phyloP scores from a whole-genome alignment of 2,797 vertebrate genomes.

The Chrosomus eos region DNA sequence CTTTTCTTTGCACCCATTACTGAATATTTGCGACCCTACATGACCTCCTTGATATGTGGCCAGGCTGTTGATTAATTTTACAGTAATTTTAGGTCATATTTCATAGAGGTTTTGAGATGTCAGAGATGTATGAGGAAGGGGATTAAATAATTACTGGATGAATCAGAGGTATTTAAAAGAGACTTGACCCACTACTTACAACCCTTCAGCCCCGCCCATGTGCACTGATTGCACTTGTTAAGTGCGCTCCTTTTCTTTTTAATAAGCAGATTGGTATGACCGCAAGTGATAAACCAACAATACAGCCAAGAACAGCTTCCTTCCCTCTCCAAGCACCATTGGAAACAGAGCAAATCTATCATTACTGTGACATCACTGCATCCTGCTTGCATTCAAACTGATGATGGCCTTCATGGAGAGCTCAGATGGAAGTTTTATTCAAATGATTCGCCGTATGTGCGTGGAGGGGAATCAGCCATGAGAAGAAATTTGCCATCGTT shows the following conservation, averaged over 20 bases:
- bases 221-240: conserved; percentile 30
- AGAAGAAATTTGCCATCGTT: conserved; percentile 25
- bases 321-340: conserved; percentile 22
- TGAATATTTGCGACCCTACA: not conserved
- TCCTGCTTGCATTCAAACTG: conserved; percentile 41
- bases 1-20: not conserved
- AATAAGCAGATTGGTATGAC: conserved; percentile 10
- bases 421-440: conserved; percentile 46
- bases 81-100: conserved; percentile 1
- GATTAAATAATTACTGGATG: conserved; percentile 18
- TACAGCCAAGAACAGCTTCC: conserved; percentile 3
- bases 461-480: not conserved
- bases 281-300: not conserved
- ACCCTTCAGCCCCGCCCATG: conserved; percentile 20
- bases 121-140: conserved; percentile 9
- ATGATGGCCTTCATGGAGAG: conserved; percentile 46
- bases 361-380: conserved; percentile 30
- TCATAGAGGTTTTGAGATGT: conserved; percentile 6
- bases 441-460: conserved; percentile 10
- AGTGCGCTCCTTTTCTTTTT: conserved; percentile 4
- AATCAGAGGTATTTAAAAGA: conserved; percentile 27
- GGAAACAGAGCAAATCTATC: conserved; percentile 41
- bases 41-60: not conserved
- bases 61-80: not conserved
- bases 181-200: conserved; percentile 21